These are phyloP conservation scores for Silurus aristotelis DNA, from an alignment of 2,797 vertebrate species.

Conservation along the genomic window DNA sequence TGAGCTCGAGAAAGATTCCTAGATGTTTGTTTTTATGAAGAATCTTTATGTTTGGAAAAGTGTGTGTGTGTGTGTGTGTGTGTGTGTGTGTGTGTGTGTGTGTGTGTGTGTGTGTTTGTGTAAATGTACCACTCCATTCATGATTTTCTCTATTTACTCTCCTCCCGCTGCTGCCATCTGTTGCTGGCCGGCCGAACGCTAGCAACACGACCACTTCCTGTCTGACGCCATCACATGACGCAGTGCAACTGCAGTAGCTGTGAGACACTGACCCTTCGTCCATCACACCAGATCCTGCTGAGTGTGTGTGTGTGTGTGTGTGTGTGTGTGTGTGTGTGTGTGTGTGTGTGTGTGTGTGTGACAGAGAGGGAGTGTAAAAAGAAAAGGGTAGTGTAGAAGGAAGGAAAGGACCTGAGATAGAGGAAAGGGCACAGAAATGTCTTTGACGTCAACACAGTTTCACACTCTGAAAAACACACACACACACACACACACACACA, in stretches of 20 bases:
- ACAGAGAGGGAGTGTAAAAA: conserved; percentile 21
- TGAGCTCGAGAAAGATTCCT: conserved; percentile 2
- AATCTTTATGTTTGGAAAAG: background rate
- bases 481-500: conserved; percentile 18
- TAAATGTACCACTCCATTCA: conserved; percentile 33
- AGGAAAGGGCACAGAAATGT: conserved; percentile 13
- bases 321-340: conserved; percentile 9
- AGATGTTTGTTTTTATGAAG: background rate
- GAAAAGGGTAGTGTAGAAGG: background rate
- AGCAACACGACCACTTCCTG: conserved; percentile 54
- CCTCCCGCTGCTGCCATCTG: conserved; percentile 57
- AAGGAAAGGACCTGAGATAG: conserved; percentile 10
- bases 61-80: conserved; percentile 3
- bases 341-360: background rate
- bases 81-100: conserved; percentile 5
- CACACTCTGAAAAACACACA: background rate
- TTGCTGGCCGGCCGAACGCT: conserved; percentile 41
- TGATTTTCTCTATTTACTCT: conserved; percentile 40
- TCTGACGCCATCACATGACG: conserved; percentile 58
- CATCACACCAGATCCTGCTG: conserved; percentile 10
- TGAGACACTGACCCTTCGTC: conserved; percentile 26
- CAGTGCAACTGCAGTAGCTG: conserved; percentile 47
- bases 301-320: conserved; percentile 6
- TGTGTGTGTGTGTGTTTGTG: background rate
- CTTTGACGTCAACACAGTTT: conserved; percentile 36